Percentiles rank a stretch among this genome's conserved stretches.
phyloP scores from a whole-genome alignment of 2,888 invertebrate genomes.

The Tachina lurida region DNA sequence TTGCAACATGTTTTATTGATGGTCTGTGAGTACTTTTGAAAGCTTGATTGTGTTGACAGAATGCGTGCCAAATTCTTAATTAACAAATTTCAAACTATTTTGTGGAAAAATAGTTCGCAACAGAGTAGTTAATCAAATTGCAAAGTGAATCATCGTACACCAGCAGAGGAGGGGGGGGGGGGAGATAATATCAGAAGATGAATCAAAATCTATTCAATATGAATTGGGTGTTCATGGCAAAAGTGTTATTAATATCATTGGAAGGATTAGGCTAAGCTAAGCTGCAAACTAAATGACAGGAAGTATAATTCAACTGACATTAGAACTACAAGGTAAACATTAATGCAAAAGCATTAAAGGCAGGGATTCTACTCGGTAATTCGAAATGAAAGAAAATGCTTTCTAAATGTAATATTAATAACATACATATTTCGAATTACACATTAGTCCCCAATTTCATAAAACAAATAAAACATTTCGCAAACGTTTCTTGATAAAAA shows the following conservation, averaged over 20 bases:
- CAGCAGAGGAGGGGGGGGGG: not conserved
- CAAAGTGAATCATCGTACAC: not conserved
- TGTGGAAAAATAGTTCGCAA: not conserved
- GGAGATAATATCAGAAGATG: not conserved
- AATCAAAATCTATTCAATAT: not conserved
- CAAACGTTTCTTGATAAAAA: no score
- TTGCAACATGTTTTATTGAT: conserved; percentile 49
- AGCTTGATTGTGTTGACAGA: conserved; percentile 8
- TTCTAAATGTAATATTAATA: no score
- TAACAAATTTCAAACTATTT: conserved; percentile 40
- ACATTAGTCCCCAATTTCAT: no score
- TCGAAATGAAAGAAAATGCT: no score
- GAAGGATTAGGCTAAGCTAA: no score
- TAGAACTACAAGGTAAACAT: no score
- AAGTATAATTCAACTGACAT: no score
- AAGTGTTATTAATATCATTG: not conserved
- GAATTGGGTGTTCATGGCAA: not conserved
- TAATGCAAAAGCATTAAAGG: no score
- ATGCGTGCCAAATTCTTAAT: conserved; percentile 55
- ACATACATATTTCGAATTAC: no score
- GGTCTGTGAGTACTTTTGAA: conserved; percentile 44
- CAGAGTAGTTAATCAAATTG: conserved; percentile 23
- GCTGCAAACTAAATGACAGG: no score
- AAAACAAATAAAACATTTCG: no score
- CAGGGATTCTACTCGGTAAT: no score